These are phyloP conservation scores for Pentalonia nigronervosa DNA, from an alignment of 1,140 invertebrate species.

Conservation along the genomic window DNA sequence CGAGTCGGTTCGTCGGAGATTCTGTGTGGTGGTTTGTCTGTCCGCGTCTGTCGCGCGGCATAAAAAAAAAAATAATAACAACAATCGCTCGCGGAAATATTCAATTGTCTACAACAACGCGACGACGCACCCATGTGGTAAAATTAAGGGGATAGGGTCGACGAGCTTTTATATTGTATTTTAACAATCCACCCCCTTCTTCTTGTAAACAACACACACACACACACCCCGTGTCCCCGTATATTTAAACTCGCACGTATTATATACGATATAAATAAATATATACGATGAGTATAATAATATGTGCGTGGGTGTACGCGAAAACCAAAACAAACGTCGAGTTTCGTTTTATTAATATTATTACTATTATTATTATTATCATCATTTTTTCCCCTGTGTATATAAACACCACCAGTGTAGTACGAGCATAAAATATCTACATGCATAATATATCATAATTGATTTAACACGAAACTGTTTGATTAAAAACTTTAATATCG, in stretches of 20 bases:
- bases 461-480: conserved; percentile 24
- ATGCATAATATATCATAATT: conserved; percentile 25
- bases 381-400: not conserved
- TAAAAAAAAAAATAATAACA: not conserved
- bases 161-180: conserved; percentile 47
- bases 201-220: conserved; percentile 43
- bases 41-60: not conserved
- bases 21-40: not conserved
- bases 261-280: not conserved
- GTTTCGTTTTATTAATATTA: conserved; percentile 40
- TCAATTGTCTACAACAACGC: conserved; percentile 17
- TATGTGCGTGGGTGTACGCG: not conserved
- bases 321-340: conserved; percentile 49
- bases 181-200: conserved; percentile 48
- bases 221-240: too few species aligned
- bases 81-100: conserved; percentile 37
- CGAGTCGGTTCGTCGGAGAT: not conserved
- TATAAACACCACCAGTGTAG: not conserved
- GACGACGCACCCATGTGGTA: conserved; percentile 43
- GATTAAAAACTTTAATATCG: conserved; percentile 8
- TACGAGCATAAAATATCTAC: not conserved
- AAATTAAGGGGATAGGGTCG: conserved; percentile 35
- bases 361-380: not conserved
- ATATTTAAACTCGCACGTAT: not conserved
- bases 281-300: not conserved